These are phyloP conservation scores for Unio delphinus DNA, from an alignment of 2,888 invertebrate genomes.

Conservation along the genomic window DNA sequence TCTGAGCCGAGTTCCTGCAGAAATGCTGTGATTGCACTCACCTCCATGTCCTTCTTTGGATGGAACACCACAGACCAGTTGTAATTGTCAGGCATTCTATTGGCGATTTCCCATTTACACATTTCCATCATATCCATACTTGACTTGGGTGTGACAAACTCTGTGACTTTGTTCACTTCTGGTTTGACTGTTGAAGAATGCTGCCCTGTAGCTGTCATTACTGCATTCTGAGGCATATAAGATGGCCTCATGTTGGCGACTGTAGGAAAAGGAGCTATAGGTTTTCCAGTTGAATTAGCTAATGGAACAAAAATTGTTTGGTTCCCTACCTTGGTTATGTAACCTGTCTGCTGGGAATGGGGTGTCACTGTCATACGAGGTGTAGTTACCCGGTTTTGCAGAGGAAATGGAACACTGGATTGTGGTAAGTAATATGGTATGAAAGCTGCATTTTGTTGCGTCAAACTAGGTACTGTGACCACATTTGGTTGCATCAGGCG, in stretches of 20 bases:
- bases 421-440: too few species aligned
- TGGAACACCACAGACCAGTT: slow-evolving; percentile 46
- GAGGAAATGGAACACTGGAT: too few species aligned
- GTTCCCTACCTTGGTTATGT: slow-evolving; percentile 21
- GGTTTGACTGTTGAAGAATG: slow-evolving; percentile 3
- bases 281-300: slow-evolving; percentile 1
- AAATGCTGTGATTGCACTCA: slow-evolving; percentile 80
- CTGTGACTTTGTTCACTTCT: slow-evolving; percentile 11
- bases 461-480: too few species aligned
- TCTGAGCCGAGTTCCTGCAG: slow-evolving; percentile 92
- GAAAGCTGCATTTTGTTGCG: too few species aligned
- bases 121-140: slow-evolving; percentile 56
- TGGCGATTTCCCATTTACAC: slow-evolving; percentile 54
- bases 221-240: not conserved
- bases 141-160: slow-evolving; percentile 42
- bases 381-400: too few species aligned
- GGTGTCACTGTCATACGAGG: too few species aligned
- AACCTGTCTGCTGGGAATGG: slow-evolving; percentile 18
- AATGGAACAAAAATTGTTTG: slow-evolving; percentile 33
- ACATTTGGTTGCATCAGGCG: too few species aligned
- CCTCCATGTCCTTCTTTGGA: slow-evolving; percentile 41
- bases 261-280: too few species aligned
- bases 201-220: slow-evolving; percentile 2
- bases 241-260: too few species aligned
- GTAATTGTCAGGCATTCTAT: slow-evolving; percentile 50